Base-by-base conservation (phyloP, 2,888 invertebrate species). In the Pardosa pseudoannulata region DNA sequence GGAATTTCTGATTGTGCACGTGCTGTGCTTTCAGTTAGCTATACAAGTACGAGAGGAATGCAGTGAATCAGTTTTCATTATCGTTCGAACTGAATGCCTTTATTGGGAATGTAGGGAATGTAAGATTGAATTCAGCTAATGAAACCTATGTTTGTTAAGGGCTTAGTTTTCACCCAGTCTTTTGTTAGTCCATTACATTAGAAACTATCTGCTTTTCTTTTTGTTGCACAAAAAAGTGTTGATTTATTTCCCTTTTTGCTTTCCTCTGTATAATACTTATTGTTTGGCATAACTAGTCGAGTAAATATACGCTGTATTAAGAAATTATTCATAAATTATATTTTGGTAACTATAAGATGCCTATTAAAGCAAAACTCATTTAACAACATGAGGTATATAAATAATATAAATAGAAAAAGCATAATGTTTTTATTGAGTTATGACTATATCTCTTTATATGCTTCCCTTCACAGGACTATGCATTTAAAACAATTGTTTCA, bases 61-160 rank as follows among this genome's bases (percentile, higher is more conserved):
- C 62, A 16, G 73, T 73, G 83, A 85, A 85, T 85, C 83, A 85
- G 78, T 73, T 78, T 85, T 85, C 83, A 85, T 85, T 85, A 85
- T 78, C 83, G 67, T 39, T 78, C 72, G 72, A 72, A 85, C 72
- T 78, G 39, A 78, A 73, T 56, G 78, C 83, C 62, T 78, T 85
- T 83, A 83, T 78, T 83, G 67, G 83, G 83, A 78, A 85, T 85
- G 83, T 78, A 64, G 16, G 78, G 83, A 85, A 85, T 85, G 78
- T 68, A 67, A 78, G 78, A 78, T 78, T 85, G 83, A 85, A 85
- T 78, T 67, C 73, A 36, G 62, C 83, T 85, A 85, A 85, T 83
- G 83, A 83, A 83, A 83, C 64, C 50, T 71, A 71, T 50, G 78
- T 83, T 83, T 76, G 76, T 81, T 81, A 75, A 80, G 56, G 70